Percentiles rank a stretch among this genome's conserved stretches.
Evolutionary conservation across 2,113 vertebrate genomes (phyloP).

Genomic region (Pitta sordida): DNA sequence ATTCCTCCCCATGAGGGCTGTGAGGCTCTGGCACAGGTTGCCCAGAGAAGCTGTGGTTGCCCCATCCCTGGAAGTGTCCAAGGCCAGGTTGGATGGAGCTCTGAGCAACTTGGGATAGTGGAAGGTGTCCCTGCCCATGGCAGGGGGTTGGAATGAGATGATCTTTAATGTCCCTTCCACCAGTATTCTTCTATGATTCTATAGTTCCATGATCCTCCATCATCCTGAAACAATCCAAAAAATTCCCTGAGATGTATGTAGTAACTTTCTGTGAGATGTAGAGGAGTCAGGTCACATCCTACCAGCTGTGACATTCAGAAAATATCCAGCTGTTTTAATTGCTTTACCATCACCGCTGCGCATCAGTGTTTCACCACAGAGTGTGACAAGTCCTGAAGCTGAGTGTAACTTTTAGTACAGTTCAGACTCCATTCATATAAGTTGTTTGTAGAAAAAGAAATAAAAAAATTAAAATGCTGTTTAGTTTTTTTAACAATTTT

Average conservation of each 20-base stretch:
- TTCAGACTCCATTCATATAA: not conserved
- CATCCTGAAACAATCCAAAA: not conserved
- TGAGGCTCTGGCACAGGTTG: not conserved
- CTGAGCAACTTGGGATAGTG: fast-evolving
- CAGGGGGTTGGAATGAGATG: not conserved
- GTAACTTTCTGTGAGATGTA: not conserved
- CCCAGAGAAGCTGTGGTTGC: not conserved
- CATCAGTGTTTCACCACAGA: not conserved
- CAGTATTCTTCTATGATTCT: not conserved
- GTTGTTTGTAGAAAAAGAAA: not conserved
- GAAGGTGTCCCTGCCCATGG: not conserved
- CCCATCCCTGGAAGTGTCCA: fast-evolving
- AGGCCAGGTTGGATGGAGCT: not conserved
- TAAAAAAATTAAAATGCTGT: not conserved
- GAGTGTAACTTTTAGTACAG: not conserved
- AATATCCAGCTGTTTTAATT: not conserved
- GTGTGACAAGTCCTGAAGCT: not conserved
- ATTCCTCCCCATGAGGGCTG: fast-evolving
- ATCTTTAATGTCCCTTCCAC: not conserved
- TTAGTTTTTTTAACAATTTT: not conserved
- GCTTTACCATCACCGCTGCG: not conserved
- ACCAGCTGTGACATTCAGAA: not conserved
- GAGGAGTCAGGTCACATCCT: not conserved
- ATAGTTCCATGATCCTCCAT: not conserved
- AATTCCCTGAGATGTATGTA: not conserved